phyloP scores from a whole-genome alignment of 2,797 vertebrate species.

The Hapalemur alaotrensis region DNA sequence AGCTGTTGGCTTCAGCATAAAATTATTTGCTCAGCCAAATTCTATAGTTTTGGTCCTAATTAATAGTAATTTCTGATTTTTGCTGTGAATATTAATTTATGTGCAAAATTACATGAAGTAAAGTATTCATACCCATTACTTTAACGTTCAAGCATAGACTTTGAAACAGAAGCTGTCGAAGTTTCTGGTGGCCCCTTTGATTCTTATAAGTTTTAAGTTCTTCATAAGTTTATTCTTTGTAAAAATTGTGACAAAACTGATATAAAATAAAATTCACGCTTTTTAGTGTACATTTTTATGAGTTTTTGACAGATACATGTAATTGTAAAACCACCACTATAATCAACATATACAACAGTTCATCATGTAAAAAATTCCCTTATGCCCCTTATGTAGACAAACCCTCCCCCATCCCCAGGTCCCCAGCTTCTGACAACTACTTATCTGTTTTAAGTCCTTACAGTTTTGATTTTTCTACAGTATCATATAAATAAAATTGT shows the following conservation, averaged over 20 bases:
- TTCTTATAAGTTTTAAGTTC: not conserved
- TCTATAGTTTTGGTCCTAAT: not conserved
- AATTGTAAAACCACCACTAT: not conserved
- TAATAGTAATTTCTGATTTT: not conserved
- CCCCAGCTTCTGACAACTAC: no score
- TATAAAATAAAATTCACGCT: not conserved
- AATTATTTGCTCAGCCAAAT: not conserved
- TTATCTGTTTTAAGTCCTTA: not conserved
- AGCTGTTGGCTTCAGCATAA: not conserved
- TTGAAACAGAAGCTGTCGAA: not conserved
- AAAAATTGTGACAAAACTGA: not conserved
- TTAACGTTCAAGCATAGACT: not conserved
- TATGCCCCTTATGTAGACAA: not conserved
- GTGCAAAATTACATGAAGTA: not conserved
- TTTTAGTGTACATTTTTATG: not conserved
- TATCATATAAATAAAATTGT: not conserved
- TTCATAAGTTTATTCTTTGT: not conserved
- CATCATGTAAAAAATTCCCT: not conserved
- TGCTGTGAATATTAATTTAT: not conserved
- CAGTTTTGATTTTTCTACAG: not conserved
- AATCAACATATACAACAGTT: not conserved
- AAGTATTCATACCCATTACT: not conserved
- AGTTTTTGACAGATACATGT: not conserved
- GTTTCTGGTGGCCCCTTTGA: not conserved
- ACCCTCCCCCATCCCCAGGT: fast-evolving